Base-by-base conservation (phyloP, 2,113 vertebrate species). In the Oncorhynchus mykiss region DNA sequence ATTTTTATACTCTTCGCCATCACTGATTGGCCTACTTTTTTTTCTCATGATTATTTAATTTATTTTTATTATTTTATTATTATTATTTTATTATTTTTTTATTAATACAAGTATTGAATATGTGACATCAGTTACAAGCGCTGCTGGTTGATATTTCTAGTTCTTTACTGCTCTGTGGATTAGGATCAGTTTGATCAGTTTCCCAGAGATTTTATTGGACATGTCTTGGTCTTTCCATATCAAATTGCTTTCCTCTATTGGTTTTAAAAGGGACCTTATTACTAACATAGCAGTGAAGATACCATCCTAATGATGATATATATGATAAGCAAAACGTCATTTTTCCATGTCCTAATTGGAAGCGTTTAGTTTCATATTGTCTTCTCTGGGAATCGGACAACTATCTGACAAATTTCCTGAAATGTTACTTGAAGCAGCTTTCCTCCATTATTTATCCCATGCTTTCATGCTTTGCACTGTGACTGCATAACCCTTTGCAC, bases 401-500 rank as follows among this genome's bases (percentile, higher is more conserved):
- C 94, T 95, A 86, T 85, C 95, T 91, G 94, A 92, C 93, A 95
- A 91, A 95, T 94, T 95, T 97, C 85, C 90, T 88, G 87, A 89
- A 88, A 79, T 94, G 92, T 45, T 11, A 45, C 9, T 45, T 45
- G 2, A 95, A 95, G 95, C 94, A 95, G 96, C 95, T 94, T 93
- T 94, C 93, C 93, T 93, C 94, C 94, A 11, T 45, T 45, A 45
- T 45, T 45, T 11, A 0, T 45, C 39, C 39, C 9, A 95, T 92
- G 95, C 95, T 96, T 95, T 95, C 95, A 96, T 90, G 96, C 97
- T 99, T 97, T 96, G 96, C 97, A 80, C 85, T 45, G 34, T 39
- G 34, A 39, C 7, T 39, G 7, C 34, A 39, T 39, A 39, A 39
- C 34, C 1, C 34, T 39, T 39, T 39, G 34, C 34, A 39, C 34